Evolutionary conservation across 2,113 vertebrate genomes (phyloP), one percentile per base, ranked within the genome.

Genomic region (Epinephelus lanceolatus): DNA sequence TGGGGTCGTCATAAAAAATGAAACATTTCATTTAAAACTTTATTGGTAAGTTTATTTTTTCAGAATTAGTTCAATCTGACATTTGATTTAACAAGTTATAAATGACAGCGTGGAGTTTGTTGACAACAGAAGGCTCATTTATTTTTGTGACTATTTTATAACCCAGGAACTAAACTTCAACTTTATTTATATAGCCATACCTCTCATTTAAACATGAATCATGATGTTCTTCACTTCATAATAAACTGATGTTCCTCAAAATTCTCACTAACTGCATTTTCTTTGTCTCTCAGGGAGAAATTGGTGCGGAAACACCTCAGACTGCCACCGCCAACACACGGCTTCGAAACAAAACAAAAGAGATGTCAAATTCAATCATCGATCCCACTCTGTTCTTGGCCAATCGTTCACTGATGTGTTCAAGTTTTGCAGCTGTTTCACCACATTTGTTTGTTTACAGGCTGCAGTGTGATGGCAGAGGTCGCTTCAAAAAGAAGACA

Each of bases 391-490:
- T n/a, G 10, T 68, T 5, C 0, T 30, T 33, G 61, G 30, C 2
- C 7, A 70, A 65, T 21, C 21, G 10, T 11, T 59, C 45, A 4
- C 40, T 37, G 55, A 62, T n/a, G 21, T 30, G 15, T n/a, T n/a
- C 33, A 49, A 23, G 47, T 40, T 51, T 56, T 49, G 5, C 15
- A 57, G 71, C 42, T 6, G 45, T 27, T 3, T 18, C 61, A 19
- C 6, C 65, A 66, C 2, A 17, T 67, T 61, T 53, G 30, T 15
- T 74, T 74, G 57, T 51, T 72, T 62, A 62, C 62, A 78, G 52
- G 37, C 78, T 47, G 25, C 4, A 6, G 1, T 25, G 33, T 42
- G 49, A 73, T 11, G 37, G 42, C 14, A 57, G 59, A 19, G 14
- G 37, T 47, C 12, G 2, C 57, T 63, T 30, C 18, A 47, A 53